Evolutionary conservation across 1,140 invertebrate genomes (phyloP), one percentile per base, ranked within the genome.

Genomic region (Drosophila malerkotliana): DNA sequence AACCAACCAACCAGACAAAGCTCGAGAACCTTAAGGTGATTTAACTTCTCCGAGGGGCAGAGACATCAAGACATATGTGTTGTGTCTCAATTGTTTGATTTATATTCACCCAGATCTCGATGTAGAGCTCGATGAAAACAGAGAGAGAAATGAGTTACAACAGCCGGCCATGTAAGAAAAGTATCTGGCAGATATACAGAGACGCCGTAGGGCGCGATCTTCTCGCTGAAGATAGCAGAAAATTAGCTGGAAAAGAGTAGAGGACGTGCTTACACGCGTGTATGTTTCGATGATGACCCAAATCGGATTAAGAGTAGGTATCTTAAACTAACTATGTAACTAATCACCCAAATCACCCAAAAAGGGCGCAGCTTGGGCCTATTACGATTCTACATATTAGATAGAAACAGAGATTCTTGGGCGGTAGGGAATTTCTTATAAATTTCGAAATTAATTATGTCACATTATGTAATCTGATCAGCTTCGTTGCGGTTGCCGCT

Each of bases 391-490:
- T 71, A 48, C n/a, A n/a, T 9, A 18, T 47, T 15, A 47, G 44
- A 47, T 24, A 47, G 9, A 1, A 18, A n/a, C 56, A 21, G 15
- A 45, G 30, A 26, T 44, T 37, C 34, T 62, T 14, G 45, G 18
- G n/a, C 26, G 34, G 44, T 1, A 5, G 15, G 37, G 24, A n/a
- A 48, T 58, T 69, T 76, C 56, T 68, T 52, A 77, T 77, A 77
- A 77, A 66, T 69, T 72, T 72, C 62, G 52, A 90, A 90, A 90
- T 88, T 90, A 88, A 90, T 90, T 90, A 90, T 90, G 83, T 90
- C 88, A 90, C 83, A 90, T 90, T 90, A 90, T 84, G 88, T 90
- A 90, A 90, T 90, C 89, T 88, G 88, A 90, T 90, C 90, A 88
- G 79, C 66, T 63, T 45, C 41, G 53, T 47, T 78, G 79, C 56